phyloP scores from a whole-genome alignment of 2,797 vertebrate species.

The Tadarida brasiliensis region DNA sequence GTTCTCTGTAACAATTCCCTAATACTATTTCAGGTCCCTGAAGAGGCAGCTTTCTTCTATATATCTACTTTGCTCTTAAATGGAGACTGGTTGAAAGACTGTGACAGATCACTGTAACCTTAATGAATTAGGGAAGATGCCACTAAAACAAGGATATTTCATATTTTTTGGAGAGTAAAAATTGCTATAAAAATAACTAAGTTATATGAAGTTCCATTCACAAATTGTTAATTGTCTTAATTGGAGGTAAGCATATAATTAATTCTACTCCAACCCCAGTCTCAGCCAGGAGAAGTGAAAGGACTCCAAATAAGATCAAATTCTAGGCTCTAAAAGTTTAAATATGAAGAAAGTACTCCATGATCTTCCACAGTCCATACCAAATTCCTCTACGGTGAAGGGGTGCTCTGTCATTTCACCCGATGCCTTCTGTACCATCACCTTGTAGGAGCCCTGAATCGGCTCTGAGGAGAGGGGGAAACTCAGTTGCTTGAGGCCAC shows the following conservation, averaged over 20 bases:
- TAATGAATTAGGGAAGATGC: neutral
- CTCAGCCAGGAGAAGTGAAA: neutral
- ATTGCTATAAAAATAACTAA: constrained; percentile 41
- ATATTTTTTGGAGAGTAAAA: neutral
- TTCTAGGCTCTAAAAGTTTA: neutral
- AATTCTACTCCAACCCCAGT: neutral
- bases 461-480: constrained; percentile 87
- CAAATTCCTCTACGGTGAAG: constrained; percentile 87
- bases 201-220: neutral
- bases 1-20: neutral
- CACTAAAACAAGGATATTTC: neutral
- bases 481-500: constrained; percentile 83
- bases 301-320: neutral
- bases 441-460: constrained; percentile 82
- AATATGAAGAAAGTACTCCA: neutral
- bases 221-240: neutral
- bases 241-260: neutral
- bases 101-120: neutral
- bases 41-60: neutral
- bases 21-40: neutral
- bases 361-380: constrained; percentile 74
- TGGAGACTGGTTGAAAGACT: neutral
- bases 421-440: constrained; percentile 81
- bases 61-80: neutral
- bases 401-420: constrained; percentile 42